Conservation (phyloP, 2,888 invertebrate genomes). For the Cephus rjabovi region DNA sequence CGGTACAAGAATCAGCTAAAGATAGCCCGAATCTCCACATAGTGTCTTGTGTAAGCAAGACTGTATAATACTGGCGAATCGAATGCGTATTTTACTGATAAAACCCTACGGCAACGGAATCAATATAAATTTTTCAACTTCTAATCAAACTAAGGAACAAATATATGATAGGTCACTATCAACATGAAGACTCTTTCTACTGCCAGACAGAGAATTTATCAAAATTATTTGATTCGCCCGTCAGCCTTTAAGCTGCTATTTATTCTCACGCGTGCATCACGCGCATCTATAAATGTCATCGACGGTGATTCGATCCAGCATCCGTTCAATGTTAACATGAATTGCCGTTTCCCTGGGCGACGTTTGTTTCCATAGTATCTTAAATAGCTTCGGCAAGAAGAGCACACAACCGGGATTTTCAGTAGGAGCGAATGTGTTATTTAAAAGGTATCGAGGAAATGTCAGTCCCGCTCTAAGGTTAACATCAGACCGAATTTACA, state of each 20-base stretch:
- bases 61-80: background rate
- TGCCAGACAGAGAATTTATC: no score
- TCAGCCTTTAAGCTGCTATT: background rate
- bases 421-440: background rate
- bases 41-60: background rate
- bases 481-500: background rate
- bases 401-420: background rate
- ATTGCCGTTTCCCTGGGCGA: background rate
- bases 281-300: background rate
- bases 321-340: background rate
- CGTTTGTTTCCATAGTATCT: background rate
- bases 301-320: background rate
- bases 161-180: background rate
- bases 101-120: background rate
- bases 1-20: background rate
- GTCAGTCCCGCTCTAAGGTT: background rate
- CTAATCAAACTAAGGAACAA: background rate
- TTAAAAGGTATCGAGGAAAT: background rate
- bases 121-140: background rate
- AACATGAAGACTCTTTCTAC: background rate
- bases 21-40: background rate
- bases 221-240: background rate
- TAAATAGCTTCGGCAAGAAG: background rate
- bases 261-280: background rate
- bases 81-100: background rate